These are phyloP conservation scores for Holocentrus rufus DNA, from an alignment of 2,797 vertebrate genomes.

Conservation along the genomic window DNA sequence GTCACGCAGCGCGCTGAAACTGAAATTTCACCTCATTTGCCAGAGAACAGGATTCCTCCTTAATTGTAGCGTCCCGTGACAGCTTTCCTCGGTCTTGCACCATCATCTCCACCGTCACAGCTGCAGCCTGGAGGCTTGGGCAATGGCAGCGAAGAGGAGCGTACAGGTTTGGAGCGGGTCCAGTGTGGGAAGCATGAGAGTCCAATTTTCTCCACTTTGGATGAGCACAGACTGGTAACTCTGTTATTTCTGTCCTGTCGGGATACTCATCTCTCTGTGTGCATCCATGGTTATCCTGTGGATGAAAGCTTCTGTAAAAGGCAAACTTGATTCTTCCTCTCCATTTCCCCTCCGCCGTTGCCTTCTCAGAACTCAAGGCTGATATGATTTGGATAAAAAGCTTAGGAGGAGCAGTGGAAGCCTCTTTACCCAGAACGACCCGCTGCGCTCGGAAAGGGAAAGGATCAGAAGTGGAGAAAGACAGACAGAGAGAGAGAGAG, in stretches of 20 bases:
- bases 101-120: slow-evolving; percentile 43
- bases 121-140: slow-evolving; percentile 41
- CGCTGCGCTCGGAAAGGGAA: not conserved
- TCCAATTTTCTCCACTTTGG: slow-evolving; percentile 19
- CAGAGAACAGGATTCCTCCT: slow-evolving; percentile 65
- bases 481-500: not conserved
- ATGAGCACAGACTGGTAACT: slow-evolving; percentile 32
- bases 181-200: slow-evolving; percentile 29
- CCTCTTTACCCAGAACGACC: slow-evolving; percentile 8
- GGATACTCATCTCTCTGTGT: slow-evolving; percentile 1
- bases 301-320: slow-evolving; percentile 72
- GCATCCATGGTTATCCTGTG: slow-evolving; percentile 7
- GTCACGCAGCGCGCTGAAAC: slow-evolving; percentile 35
- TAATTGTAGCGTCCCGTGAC: slow-evolving; percentile 69
- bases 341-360: not conserved
- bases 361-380: slow-evolving; percentile 19
- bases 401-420: slow-evolving; percentile 8
- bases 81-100: slow-evolving; percentile 60
- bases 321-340: too few relatives aligned
- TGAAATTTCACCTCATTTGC: slow-evolving; percentile 46
- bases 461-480: not conserved
- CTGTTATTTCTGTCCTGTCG: slow-evolving; percentile 27
- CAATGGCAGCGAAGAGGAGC: slow-evolving; percentile 40
- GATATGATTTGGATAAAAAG: slow-evolving; percentile 32
- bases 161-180: slow-evolving; percentile 3